phyloP scores from a whole-genome alignment of 2,888 invertebrate species.

The Agriopis marginaria region DNA sequence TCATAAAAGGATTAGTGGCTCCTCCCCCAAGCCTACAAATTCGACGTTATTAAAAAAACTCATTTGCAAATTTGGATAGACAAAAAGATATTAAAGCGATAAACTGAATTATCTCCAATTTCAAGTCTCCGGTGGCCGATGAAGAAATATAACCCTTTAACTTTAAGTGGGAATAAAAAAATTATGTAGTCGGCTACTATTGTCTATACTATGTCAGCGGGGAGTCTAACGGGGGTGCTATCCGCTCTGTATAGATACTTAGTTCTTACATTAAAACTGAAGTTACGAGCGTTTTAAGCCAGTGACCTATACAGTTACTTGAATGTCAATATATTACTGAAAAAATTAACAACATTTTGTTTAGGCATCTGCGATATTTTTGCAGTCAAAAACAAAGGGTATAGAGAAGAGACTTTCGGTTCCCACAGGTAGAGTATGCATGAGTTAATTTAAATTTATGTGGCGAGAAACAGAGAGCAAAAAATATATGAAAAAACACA shows the following conservation, averaged over 20 bases:
- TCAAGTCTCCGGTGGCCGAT: slow-evolving; percentile 63
- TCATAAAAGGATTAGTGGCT: slow-evolving; percentile 74
- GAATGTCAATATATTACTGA: no score
- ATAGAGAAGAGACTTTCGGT: no score
- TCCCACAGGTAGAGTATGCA: no score
- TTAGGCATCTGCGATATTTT: no score
- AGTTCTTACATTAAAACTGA: not conserved
- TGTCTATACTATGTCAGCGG: slow-evolving; percentile 9
- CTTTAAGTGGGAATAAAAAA: slow-evolving; percentile 44
- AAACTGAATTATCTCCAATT: slow-evolving; percentile 78
- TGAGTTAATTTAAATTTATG: no score
- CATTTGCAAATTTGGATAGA: slow-evolving; percentile 85
- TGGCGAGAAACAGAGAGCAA: no score
- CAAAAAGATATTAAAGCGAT: slow-evolving; percentile 83
- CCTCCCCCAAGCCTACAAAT: slow-evolving; percentile 70
- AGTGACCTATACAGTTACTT: no score
- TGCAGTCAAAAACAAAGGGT: no score
- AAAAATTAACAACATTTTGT: no score
- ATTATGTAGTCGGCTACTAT: slow-evolving; percentile 32
- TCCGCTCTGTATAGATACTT: slow-evolving; percentile 28
- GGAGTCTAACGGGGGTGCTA: slow-evolving; percentile 35
- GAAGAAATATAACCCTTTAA: slow-evolving; percentile 54
- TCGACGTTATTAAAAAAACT: slow-evolving; percentile 85
- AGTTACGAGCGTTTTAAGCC: no score
- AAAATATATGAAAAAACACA: no score